Evolutionary conservation across 2,888 invertebrate genomes (phyloP), one percentile per base, ranked within the genome.

Genomic region (Scaeva pyrastri): DNA sequence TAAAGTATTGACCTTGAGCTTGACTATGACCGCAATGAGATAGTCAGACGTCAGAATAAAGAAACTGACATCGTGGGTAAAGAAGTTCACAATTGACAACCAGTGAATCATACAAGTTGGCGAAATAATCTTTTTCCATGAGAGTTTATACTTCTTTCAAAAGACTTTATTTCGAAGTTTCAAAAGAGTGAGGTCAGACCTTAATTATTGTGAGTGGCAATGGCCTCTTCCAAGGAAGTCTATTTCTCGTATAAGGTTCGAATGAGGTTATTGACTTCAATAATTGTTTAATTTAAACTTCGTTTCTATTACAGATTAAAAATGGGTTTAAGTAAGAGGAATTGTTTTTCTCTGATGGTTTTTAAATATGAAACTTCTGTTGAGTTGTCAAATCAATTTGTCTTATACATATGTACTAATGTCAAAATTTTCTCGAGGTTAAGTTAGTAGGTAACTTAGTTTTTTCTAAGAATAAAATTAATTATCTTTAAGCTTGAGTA

Each of bases 1-100:
- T 71, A 58, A 75, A 45, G 64, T 68, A n/a, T 81, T 85, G 85
- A 70, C 81, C 85, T 81, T 75, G 85, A 85, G 85, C 66, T 84
- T 75, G 66, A 66, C 74, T 66, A 74, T 68, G 48, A 55, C 31
- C 60, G 52, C 66, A 56, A 73, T 70, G 43, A 64, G 36, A 75
- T 36, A 23, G 41, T 10, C 19, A 36, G 56, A 73, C 55, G 26
- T 41, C 45, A 31, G 10, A n/a, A 3, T 31, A 31, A 31, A 31
- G 8, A 8, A 7, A 31, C 3, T 31, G 5, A 31, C 2, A 26
- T 31, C n/a, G 19, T 11, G 5, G 31, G 16, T 41, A 23, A 14
- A 58, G 5, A 12, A 50, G 56, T 58, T 58, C 19, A 58, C 36
- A 19, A n/a, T 8, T 36, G 2, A 26, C 14, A 19, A 14, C 39